Percentiles rank a stretch among this genome's conserved stretches.
Evolutionary conservation across 2,888 invertebrate genomes (phyloP).

Genomic region (Drosophila leonis): DNA sequence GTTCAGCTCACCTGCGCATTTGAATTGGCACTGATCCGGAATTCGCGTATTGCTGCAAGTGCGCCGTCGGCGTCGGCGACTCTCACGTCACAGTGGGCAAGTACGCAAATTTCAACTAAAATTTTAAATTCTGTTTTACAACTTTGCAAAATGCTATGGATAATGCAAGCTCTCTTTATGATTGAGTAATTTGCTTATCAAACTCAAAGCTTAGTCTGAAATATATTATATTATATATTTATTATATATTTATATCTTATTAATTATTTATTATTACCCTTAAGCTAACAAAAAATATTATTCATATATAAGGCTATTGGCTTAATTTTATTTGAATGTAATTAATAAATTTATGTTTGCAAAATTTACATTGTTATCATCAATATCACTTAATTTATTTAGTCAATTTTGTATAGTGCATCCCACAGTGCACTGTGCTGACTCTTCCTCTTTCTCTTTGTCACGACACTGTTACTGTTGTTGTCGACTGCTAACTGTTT

Average conservation of each 20-base stretch:
- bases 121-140: background rate
- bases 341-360: background rate
- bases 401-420: background rate
- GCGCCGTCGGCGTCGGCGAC: conserved; percentile 31
- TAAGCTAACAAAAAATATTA: background rate
- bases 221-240: too few relatives aligned
- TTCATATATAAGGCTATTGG: background rate
- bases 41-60: conserved; percentile 70
- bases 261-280: background rate
- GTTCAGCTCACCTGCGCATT: conserved; percentile 80
- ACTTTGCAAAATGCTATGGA: background rate
- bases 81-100: conserved; percentile 47
- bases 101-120: background rate
- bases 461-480: conserved; percentile 15
- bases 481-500: conserved; percentile 70
- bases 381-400: background rate
- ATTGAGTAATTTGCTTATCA: background rate
- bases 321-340: background rate
- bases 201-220: background rate
- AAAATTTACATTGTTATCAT: background rate
- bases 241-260: background rate
- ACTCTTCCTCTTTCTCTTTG: conserved; percentile 32
- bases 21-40: conserved; percentile 74
- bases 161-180: background rate
- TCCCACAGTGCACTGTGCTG: conserved; percentile 35